Evolutionary conservation across 23 tunicate species (phyloP).

Genomic region (Halocynthia roretzi): DNA sequence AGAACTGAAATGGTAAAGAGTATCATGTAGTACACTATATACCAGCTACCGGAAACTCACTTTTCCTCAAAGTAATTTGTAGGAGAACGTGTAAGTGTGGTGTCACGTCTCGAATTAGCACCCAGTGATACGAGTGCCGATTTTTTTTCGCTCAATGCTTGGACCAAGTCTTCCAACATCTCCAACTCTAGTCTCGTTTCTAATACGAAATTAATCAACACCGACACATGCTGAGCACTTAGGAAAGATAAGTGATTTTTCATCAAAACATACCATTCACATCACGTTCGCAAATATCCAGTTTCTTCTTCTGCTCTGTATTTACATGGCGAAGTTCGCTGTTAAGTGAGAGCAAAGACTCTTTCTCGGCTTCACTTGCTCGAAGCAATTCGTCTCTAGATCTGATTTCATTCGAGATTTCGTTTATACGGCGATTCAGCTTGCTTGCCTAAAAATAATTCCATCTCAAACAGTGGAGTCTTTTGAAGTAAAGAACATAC

Average conservation of each 20-base stretch:
- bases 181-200: conserved; percentile 86
- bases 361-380: conserved; percentile 42
- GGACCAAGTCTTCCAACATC: conserved; percentile 77
- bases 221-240: background rate
- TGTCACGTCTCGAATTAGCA: background rate
- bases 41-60: too few species aligned
- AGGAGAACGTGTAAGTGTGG: too few species aligned
- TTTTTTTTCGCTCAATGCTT: conserved; percentile 55
- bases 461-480: background rate
- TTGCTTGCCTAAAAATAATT: conserved; percentile 24
- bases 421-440: conserved; percentile 28
- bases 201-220: background rate
- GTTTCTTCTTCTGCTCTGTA: conserved; percentile 48
- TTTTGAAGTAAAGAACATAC: background rate
- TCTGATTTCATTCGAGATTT: conserved; percentile 34
- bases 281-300: conserved; percentile 68
- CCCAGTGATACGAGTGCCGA: background rate
- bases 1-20: too few species aligned
- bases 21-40: too few species aligned
- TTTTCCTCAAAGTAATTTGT: too few species aligned
- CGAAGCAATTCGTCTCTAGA: conserved; percentile 43
- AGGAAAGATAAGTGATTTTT: too few species aligned
- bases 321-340: conserved; percentile 38
- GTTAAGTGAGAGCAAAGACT: conserved; percentile 36
- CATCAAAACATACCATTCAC: conserved; percentile 33